Conservation (phyloP, 2,113 vertebrate genomes). For the Sardina pilchardus region DNA sequence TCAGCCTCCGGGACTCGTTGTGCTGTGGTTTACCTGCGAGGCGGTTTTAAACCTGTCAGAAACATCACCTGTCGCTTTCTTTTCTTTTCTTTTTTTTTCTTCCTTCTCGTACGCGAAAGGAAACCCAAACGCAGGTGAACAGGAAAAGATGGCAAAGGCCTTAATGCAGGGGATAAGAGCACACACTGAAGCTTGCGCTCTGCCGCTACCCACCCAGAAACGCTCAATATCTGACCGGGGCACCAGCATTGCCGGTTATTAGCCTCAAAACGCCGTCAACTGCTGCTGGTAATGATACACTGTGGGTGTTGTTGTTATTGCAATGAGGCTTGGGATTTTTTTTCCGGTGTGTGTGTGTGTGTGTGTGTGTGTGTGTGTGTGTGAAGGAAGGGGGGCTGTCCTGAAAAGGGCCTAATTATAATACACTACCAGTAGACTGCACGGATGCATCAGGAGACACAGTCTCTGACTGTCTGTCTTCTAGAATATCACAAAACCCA, state of each 20-base stretch:
- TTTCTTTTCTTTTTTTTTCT: not conserved
- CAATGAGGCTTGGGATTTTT: not conserved
- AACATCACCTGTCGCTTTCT: not conserved
- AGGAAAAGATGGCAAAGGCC: constrained; percentile 28
- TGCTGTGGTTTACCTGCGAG: not conserved
- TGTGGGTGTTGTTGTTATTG: not conserved
- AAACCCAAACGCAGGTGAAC: constrained; percentile 42
- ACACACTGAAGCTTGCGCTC: not conserved
- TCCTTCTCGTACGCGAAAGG: not conserved
- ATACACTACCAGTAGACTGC: not conserved
- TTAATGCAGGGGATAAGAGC: not conserved
- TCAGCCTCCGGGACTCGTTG: not conserved
- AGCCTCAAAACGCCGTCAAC: not conserved
- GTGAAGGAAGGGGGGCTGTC: too few relatives aligned
- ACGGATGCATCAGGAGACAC: not conserved
- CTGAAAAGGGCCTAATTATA: not conserved
- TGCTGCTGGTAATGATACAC: not conserved
- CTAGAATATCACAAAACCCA: not conserved
- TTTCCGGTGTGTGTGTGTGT: too few relatives aligned
- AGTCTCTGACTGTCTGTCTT: not conserved
- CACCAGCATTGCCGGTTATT: not conserved
- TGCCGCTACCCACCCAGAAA: not conserved
- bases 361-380: too few relatives aligned
- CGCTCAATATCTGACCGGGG: not conserved
- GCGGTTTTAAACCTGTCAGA: not conserved